Conservation (phyloP, 64 coral and sea anemone species). For the Dendronephthya gigantea region DNA sequence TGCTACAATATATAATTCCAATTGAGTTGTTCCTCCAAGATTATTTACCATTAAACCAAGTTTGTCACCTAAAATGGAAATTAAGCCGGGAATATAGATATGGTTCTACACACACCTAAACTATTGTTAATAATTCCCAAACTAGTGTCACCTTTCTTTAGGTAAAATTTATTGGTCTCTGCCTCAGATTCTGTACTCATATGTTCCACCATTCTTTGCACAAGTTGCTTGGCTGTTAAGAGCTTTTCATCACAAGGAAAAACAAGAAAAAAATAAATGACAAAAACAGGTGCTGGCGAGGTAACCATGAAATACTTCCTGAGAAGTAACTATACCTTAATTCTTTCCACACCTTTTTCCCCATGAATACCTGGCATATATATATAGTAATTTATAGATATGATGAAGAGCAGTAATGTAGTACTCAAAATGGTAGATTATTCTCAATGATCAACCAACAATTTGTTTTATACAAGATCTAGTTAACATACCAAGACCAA, state of each 20-base stretch:
- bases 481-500: slow-evolving; percentile 60
- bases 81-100: not conserved
- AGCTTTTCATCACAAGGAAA: slow-evolving; percentile 27
- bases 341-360: slow-evolving; percentile 72
- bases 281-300: not conserved
- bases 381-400: not conserved
- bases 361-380: slow-evolving; percentile 75
- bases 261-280: not conserved
- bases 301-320: not conserved
- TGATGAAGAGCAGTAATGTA: too few species aligned
- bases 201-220: slow-evolving; percentile 78
- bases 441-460: too few species aligned
- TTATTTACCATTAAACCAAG: slow-evolving; percentile 86
- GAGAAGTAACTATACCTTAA: slow-evolving; percentile 37
- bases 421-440: too few species aligned
- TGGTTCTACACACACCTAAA: too few species aligned
- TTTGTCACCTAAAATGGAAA: slow-evolving; percentile 42
- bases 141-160: slow-evolving; percentile 33
- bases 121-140: not conserved
- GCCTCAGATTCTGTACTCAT: slow-evolving; percentile 47
- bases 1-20: slow-evolving; percentile 79
- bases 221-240: slow-evolving; percentile 56
- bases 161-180: slow-evolving; percentile 25
- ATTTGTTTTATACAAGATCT: too few species aligned
- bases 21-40: slow-evolving; percentile 71